Conservation (phyloP, 1,140 invertebrate genomes). For the Lethocerus indicus region DNA sequence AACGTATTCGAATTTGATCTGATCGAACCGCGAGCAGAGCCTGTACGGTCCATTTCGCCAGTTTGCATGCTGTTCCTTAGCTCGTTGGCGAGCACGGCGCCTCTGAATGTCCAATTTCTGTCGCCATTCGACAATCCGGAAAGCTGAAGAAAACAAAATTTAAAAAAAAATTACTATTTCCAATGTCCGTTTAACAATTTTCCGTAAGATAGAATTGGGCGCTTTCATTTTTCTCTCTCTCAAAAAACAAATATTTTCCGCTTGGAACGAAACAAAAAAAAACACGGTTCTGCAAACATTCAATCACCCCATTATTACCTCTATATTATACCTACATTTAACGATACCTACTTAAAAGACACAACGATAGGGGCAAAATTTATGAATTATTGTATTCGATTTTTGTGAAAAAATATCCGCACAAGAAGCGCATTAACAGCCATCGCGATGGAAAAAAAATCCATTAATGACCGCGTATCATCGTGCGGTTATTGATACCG, state of each 20-base stretch:
- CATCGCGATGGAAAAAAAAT: no score
- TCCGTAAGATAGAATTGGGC: not conserved
- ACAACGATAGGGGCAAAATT: no score
- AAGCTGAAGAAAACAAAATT: slow-evolving; percentile 25
- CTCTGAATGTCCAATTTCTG: slow-evolving; percentile 95
- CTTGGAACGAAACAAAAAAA: no score
- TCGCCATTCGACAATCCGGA: slow-evolving; percentile 95
- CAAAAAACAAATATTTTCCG: not conserved
- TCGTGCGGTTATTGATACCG: no score
- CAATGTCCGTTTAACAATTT: not conserved
- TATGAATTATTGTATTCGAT: no score
- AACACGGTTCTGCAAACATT: no score
- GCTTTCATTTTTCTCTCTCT: not conserved
- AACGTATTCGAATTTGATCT: slow-evolving; percentile 94
- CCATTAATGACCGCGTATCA: no score
- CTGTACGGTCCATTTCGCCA: slow-evolving; percentile 98
- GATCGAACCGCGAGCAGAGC: slow-evolving; percentile 90
- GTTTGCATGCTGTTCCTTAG: slow-evolving; percentile 95
- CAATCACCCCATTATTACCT: no score
- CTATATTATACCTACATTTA: no score
- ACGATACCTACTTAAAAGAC: no score
- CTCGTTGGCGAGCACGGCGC: slow-evolving; percentile 95
- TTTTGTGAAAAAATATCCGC: no score
- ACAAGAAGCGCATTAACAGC: no score
- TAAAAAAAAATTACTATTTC: not conserved